These are phyloP conservation scores for Perca fluviatilis DNA, from an alignment of 2,113 vertebrate genomes.

Conservation along the genomic window DNA sequence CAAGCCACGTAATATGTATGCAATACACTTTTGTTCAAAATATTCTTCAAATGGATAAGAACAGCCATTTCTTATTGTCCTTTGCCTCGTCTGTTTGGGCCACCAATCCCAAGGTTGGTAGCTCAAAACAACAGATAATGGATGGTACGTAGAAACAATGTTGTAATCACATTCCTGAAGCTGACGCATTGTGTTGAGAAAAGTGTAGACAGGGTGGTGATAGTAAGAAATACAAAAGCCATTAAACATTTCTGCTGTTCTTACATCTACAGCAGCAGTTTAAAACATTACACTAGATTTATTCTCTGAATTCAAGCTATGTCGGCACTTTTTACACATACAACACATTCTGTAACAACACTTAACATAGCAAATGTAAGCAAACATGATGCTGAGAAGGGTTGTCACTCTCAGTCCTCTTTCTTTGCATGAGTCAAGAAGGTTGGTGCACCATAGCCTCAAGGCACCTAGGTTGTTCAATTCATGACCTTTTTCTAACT, in stretches of 20 bases:
- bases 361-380: constrained; percentile 2
- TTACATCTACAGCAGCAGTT: background rate
- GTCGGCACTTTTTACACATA: background rate
- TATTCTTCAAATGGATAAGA: background rate
- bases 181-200: constrained; percentile 22
- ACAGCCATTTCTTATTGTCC: background rate
- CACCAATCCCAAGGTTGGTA: background rate
- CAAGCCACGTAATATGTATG: background rate
- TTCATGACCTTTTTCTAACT: background rate
- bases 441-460: constrained; percentile 1
- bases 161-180: constrained; percentile 26
- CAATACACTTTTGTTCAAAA: background rate
- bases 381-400: constrained; percentile 17
- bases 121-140: constrained; percentile 41
- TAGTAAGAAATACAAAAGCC: background rate
- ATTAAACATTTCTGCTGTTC: background rate
- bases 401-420: background rate
- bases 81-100: background rate
- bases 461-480: background rate
- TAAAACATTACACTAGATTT: background rate
- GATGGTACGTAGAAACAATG: constrained; percentile 43
- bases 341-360: background rate
- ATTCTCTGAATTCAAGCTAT: background rate
- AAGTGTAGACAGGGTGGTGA: background rate
- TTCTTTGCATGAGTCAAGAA: constrained; percentile 8